Evolutionary conservation across 2,797 vertebrate species (phyloP), one percentile per base, ranked within the genome.

Genomic region (Alca torda): DNA sequence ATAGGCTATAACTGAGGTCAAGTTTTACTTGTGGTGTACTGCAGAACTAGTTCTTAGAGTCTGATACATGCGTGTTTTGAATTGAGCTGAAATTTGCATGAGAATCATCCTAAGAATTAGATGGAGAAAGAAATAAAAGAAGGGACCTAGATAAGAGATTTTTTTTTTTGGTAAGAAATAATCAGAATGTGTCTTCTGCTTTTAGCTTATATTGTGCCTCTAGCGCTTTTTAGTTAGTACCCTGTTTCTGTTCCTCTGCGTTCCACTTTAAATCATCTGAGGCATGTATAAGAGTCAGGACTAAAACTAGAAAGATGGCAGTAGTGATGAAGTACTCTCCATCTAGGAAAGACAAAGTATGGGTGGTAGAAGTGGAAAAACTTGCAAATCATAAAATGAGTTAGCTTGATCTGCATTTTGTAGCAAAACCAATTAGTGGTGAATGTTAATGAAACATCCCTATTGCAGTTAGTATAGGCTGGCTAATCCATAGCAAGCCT

Each of bases 61-160:
- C 23, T 0, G 2, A 13, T 45, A 35, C 7, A 3, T 56, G 4
- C 1, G 3, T 10, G 48, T 59, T 6, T 15, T 35, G 35, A 68
- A 37, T 37, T 35, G 35, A 74, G 39, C 24, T 79, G 39, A 23
- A 79, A 56, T 51, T 18, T 28, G 5, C 11, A 6, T 59, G 54
- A 79, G 9, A 68, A 21, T 35, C 5, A 1, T 60, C 39, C 21
- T 56, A 26, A 83, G 21, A 89, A 24, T n/a, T 9, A 15, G 54
- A 51, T 16, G 39, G 68, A 61, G 31, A 54, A 77, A 19, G 15
- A 16, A 53, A 43, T 23, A 12, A 17, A 89, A 50, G 19, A 43
- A 46, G 5, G 41, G 26, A 31, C 5, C 4, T 37, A 4, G 17
- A 14, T 9, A 46, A 45, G 13, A 10, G 26, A 13, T 5, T 12